These are phyloP conservation scores for Maniola hyperantus DNA, from an alignment of 2,888 invertebrate species.

Conservation along the genomic window DNA sequence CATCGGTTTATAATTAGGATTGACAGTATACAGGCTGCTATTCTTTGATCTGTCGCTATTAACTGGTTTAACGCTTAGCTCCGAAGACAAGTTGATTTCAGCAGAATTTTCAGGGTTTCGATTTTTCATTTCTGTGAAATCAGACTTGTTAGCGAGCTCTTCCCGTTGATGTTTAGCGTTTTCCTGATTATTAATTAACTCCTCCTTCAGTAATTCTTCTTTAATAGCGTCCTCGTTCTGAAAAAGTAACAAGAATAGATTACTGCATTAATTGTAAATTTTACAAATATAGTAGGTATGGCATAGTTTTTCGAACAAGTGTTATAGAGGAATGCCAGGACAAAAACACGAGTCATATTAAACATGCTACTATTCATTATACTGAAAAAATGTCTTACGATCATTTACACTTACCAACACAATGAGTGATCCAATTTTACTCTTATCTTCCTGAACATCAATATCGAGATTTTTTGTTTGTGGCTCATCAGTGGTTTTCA, in stretches of 20 bases:
- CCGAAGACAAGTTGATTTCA: conserved; percentile 34
- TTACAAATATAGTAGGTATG: background rate
- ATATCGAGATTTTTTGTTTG: conserved; percentile 43
- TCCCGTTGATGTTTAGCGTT: conserved; percentile 47
- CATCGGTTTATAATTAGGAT: conserved; percentile 67
- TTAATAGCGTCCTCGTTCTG: conserved; percentile 68
- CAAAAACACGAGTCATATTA: background rate
- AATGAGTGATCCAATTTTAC: conserved; percentile 53
- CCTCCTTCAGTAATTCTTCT: conserved; percentile 65
- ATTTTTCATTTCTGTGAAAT: conserved; percentile 15
- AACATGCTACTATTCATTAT: background rate
- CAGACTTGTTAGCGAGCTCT: conserved; percentile 17
- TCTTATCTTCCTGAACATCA: conserved; percentile 45
- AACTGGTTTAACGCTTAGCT: conserved; percentile 62
- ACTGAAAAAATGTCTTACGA: background rate
- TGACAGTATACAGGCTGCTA: conserved; percentile 58
- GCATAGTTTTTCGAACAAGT: background rate
- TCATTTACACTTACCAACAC: conserved; percentile 22
- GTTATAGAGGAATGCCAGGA: background rate
- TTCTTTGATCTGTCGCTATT: conserved; percentile 53
- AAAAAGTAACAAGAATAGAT: conserved; percentile 43
- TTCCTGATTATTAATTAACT: conserved; percentile 53
- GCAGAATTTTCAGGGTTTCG: conserved; percentile 11
- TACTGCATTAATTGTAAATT: background rate
- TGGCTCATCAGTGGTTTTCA: conserved; percentile 40